Evolutionary conservation across 2,797 vertebrate genomes (phyloP), one percentile per base, ranked within the genome.

Genomic region (Glossophaga mutica): DNA sequence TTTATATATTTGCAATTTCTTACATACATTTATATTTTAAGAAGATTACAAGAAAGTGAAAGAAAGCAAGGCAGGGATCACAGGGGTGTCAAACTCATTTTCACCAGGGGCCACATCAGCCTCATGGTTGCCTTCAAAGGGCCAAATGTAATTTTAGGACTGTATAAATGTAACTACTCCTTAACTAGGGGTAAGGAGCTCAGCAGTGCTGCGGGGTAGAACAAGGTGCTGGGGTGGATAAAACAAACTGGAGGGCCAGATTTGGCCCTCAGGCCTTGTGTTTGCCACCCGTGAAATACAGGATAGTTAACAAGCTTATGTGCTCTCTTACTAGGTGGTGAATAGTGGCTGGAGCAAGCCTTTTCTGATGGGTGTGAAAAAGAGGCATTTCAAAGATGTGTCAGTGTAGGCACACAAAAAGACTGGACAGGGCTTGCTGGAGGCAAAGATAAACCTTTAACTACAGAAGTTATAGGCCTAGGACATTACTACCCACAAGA

Each of bases 221-320:
- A 10, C 22, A 10, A 57, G 55, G 3, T 55, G 52, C 52, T 15
- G 19, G 52, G 8, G 21, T 19, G 21, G 52, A 55, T 55, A 24
- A 55, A 55, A 55, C 52, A 55, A 55, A 22, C 0, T 26, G 24
- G 55, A 57, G 24, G 24, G 55, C 24, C 0, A 9, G 24, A 59
- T 59, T 59, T 0, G 10, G 57, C 9, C 57, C 16, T 26, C 0
- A 1, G 57, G 24, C 57, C 57, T 59, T 26, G 24, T 0, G 10
- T 59, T 29, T 26, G 57, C 57, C 57, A 29, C 57, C 57, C 29
- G 57, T 26, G 57, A 32, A 67, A 37, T 37, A 37, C 9, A 67
- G 21, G 32, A 26, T 67, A 67, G 21, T 48, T 84, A 26, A 65
- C 62, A n/a, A 67, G 32, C 16, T 67, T 34, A 24, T 48, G n/a